Conservation (phyloP, 1,140 invertebrate species). For the Drosophila suzukii region DNA sequence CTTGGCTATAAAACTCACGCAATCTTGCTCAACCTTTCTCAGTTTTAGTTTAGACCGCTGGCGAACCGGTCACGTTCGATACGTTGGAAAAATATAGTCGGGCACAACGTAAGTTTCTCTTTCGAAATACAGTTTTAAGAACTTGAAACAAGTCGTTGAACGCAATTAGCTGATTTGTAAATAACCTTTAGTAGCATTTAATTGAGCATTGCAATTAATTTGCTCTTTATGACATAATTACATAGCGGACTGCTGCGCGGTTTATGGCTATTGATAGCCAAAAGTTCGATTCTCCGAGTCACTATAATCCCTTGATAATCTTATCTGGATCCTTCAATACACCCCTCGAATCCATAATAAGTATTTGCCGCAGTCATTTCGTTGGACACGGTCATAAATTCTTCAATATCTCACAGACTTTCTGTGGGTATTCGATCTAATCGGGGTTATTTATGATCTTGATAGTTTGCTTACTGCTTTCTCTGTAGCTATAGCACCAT, state of each 20-base stretch:
- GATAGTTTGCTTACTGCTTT: not conserved
- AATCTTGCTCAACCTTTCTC: constrained; percentile 56
- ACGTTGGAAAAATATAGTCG: constrained; percentile 7
- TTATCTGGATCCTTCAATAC: constrained; percentile 33
- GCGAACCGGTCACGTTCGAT: constrained; percentile 52
- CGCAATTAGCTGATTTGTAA: constrained; percentile 25
- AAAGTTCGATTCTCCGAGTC: constrained; percentile 18
- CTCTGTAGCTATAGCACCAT: not conserved
- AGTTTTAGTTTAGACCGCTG: constrained; percentile 62
- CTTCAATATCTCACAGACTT: constrained; percentile 25
- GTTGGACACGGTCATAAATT: constrained; percentile 36
- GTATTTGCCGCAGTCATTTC: constrained; percentile 40
- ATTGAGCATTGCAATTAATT: constrained; percentile 19
- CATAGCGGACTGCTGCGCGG: constrained; percentile 12
- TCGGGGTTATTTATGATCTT: constrained; percentile 46
- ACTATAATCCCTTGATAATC: constrained; percentile 39
- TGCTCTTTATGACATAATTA: constrained; percentile 33
- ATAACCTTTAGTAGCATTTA: constrained; percentile 20
- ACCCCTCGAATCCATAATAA: constrained; percentile 6
- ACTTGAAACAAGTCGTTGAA: constrained; percentile 17
- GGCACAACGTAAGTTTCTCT: constrained; percentile 35
- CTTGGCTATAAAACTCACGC: constrained; percentile 66
- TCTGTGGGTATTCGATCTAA: constrained; percentile 23
- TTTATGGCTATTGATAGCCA: constrained; percentile 14
- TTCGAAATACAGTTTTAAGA: constrained; percentile 2